Conservation (phyloP, 2,888 invertebrate species). For the Laothoe populi region DNA sequence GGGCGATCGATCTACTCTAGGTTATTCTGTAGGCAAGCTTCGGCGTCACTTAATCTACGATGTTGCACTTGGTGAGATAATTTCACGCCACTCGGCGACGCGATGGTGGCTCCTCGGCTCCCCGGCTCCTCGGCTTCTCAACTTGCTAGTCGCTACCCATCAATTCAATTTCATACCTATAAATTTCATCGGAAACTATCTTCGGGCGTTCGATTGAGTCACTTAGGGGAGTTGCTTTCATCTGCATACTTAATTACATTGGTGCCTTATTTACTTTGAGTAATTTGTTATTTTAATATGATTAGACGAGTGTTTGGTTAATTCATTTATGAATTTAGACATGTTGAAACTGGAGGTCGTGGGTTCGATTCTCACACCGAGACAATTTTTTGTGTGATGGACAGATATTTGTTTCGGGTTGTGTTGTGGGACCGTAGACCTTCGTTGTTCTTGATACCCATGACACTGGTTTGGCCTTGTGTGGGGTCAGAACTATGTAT, state of each 20-base stretch:
- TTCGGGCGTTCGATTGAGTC: conserved; percentile 33
- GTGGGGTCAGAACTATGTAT: too few relatives aligned
- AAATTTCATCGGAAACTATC: conserved; percentile 53
- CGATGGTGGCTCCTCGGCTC: background rate
- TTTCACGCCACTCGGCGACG: conserved; percentile 61
- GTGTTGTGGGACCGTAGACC: too few relatives aligned
- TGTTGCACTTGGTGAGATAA: conserved; percentile 69
- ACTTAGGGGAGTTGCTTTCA: conserved; percentile 29
- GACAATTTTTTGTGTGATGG: background rate
- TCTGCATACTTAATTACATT: conserved; percentile 27
- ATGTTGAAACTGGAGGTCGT: background rate
- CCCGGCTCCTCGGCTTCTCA: conserved; percentile 33
- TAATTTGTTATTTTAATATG: conserved; percentile 25
- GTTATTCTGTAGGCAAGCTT: conserved; percentile 55
- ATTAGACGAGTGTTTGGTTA: conserved; percentile 7
- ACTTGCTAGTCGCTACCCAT: conserved; percentile 41
- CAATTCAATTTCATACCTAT: conserved; percentile 73
- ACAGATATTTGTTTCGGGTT: too few relatives aligned
- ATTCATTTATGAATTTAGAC: background rate
- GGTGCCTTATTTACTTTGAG: conserved; percentile 23
- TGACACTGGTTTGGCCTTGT: too few relatives aligned
- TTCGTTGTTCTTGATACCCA: too few relatives aligned
- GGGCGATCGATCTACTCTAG: conserved; percentile 56
- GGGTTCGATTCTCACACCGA: background rate
- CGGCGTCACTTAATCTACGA: conserved; percentile 67